A percentile compares a stretch with the other conserved stretches of the same genome.
Conservation (phyloP, 1,140 invertebrate species). For the Steinernema feltiae region DNA sequence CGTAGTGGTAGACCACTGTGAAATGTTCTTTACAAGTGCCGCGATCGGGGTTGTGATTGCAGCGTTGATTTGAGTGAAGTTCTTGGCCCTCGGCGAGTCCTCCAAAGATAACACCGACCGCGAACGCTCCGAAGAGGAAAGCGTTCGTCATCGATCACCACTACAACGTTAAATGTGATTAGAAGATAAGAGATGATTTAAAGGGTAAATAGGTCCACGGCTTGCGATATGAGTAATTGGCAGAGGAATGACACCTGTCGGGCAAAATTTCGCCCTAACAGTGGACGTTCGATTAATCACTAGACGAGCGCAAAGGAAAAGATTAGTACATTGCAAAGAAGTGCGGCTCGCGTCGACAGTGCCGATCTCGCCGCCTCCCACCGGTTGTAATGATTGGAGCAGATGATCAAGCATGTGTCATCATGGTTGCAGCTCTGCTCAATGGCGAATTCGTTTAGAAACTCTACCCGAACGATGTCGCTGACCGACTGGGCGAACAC, state of each 20-base stretch:
- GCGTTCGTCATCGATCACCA: too few relatives aligned
- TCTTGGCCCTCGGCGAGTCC: background rate
- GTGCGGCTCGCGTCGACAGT: background rate
- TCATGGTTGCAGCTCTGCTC: too few relatives aligned
- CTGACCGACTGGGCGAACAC: too few relatives aligned
- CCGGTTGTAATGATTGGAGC: background rate
- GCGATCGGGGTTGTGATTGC: background rate
- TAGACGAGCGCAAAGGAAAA: background rate
- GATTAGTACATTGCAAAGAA: background rate
- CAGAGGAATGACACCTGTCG: background rate
- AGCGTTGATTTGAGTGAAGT: background rate
- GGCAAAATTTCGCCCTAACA: background rate
- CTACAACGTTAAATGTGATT: background rate
- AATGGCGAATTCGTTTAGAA: background rate
- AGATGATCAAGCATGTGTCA: background rate
- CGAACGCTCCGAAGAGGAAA: background rate
- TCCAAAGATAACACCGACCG: background rate
- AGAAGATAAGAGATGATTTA: background rate
- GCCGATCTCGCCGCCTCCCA: too few relatives aligned
- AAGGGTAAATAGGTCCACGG: background rate
- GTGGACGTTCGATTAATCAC: conserved; percentile 8
- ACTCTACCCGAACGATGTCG: background rate
- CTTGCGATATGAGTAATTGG: background rate
- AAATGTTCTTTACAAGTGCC: background rate
- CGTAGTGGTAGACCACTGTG: conserved; percentile 64